Conservation (phyloP, 2,797 vertebrate genomes). For the Mallotus villosus region DNA sequence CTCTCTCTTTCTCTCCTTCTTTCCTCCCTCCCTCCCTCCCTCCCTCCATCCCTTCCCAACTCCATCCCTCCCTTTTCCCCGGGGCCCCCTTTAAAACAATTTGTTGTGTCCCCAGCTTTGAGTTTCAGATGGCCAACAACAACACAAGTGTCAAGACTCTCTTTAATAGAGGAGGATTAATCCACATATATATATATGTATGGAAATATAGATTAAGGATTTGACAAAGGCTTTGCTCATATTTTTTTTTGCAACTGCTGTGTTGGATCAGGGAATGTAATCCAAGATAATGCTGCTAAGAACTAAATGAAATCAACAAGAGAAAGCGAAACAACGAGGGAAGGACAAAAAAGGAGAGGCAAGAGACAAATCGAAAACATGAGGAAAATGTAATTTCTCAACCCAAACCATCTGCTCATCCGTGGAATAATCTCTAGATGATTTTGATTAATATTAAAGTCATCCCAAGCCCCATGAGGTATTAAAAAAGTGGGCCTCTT, state of each 20-base stretch:
- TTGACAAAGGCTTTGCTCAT: conserved; percentile 43
- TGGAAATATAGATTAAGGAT: conserved; percentile 66
- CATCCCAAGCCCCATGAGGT: conserved; percentile 26
- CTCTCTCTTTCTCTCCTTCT: neutral
- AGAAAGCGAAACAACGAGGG: conserved; percentile 14
- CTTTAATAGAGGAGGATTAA: conserved; percentile 66
- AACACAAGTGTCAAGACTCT: conserved; percentile 47
- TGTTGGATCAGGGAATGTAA: conserved; percentile 68
- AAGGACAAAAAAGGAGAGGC: conserved; percentile 42
- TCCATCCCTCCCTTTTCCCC: conserved; percentile 1
- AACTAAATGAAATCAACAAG: conserved; percentile 68
- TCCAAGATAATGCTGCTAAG: conserved; percentile 63
- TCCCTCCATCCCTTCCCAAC: conserved; percentile 6
- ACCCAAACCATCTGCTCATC: conserved; percentile 68
- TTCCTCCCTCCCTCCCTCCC: neutral
- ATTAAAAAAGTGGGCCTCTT: conserved; percentile 49
- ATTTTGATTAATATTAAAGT: conserved; percentile 74
- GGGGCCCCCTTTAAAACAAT: conserved; percentile 51
- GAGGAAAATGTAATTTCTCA: conserved; percentile 62
- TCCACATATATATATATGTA: conserved; percentile 43
- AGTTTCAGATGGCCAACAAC: conserved; percentile 58
- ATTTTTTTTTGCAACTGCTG: conserved; percentile 44
- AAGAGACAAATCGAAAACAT: conserved; percentile 59
- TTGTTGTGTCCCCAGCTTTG: conserved; percentile 47
- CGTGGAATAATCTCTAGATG: conserved; percentile 61